Conservation (phyloP, 2,113 vertebrate species). For the Melanostigma gelatinosum region DNA sequence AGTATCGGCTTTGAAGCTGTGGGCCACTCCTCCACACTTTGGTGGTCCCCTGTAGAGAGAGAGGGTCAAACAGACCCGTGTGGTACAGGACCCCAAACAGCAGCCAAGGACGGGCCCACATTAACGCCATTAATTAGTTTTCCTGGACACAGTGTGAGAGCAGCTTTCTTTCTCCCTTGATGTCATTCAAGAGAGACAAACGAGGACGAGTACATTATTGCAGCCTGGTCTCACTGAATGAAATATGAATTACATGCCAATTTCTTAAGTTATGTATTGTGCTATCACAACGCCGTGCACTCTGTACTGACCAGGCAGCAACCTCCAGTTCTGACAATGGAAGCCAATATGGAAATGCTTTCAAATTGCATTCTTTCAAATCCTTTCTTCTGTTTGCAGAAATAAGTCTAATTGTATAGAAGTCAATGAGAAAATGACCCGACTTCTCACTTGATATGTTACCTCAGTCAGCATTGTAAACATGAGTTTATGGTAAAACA, state of each 20-base stretch:
- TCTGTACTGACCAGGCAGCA: too few relatives aligned
- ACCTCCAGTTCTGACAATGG: too few relatives aligned
- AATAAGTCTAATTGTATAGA: neutral
- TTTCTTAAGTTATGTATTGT: neutral
- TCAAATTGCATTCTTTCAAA: neutral
- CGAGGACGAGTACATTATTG: conserved; percentile 48
- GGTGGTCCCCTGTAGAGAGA: conserved; percentile 49
- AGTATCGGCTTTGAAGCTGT: conserved; percentile 66
- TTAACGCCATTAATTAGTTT: conserved; percentile 63
- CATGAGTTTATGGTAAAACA: neutral
- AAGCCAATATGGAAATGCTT: too few relatives aligned
- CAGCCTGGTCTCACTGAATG: neutral
- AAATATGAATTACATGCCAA: neutral
- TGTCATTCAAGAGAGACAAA: conserved; percentile 58
- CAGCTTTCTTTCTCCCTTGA: conserved; percentile 17
- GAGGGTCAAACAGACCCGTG: conserved; percentile 58
- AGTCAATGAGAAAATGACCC: too few relatives aligned
- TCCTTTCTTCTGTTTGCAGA: too few relatives aligned
- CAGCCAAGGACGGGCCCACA: conserved; percentile 65
- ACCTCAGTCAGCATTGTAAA: neutral
- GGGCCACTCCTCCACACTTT: conserved; percentile 51
- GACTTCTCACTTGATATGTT: neutral
- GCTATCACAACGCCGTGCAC: neutral
- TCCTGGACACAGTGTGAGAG: conserved; percentile 23
- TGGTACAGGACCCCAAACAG: conserved; percentile 49